Percentiles rank a stretch among this genome's conserved stretches.
phyloP scores from a whole-genome alignment of 2,888 invertebrate genomes.

The Platycheirus albimanus region DNA sequence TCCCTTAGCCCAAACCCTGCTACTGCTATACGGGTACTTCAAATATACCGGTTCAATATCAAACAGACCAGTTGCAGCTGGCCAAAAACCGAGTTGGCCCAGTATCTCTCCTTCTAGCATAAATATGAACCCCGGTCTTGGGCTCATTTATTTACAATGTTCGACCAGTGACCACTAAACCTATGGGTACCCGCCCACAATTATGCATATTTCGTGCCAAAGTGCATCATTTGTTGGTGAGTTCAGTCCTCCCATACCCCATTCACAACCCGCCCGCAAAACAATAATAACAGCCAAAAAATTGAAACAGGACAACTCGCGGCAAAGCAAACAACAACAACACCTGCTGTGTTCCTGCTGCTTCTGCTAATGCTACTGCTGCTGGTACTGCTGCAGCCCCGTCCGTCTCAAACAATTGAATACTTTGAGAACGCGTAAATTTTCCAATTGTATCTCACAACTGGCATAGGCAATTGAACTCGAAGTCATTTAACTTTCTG shows the following conservation, averaged over 20 bases:
- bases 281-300: constrained; percentile 55
- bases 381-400: background rate
- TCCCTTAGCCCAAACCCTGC: background rate
- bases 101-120: constrained; percentile 10
- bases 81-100: constrained; percentile 61
- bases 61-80: constrained; percentile 53
- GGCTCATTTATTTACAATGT: constrained; percentile 64
- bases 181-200: constrained; percentile 67
- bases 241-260: background rate
- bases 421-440: constrained; percentile 70
- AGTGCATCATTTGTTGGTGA: constrained; percentile 69
- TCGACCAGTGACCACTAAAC: constrained; percentile 70
- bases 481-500: constrained; percentile 71
- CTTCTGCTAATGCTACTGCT: constrained; percentile 19
- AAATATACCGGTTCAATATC: constrained; percentile 6
- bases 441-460: constrained; percentile 70
- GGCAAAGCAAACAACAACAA: constrained; percentile 49
- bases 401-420: constrained; percentile 63
- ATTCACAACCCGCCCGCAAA: constrained; percentile 16
- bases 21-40: background rate
- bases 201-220: constrained; percentile 70
- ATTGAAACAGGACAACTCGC: constrained; percentile 38
- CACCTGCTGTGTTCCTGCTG: constrained; percentile 19
- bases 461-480: constrained; percentile 71
- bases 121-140: constrained; percentile 32